A percentile compares a stretch with the other conserved stretches of the same genome.
phyloP scores from a whole-genome alignment of 2,797 vertebrate species.

The Sarcophilus harrisii region DNA sequence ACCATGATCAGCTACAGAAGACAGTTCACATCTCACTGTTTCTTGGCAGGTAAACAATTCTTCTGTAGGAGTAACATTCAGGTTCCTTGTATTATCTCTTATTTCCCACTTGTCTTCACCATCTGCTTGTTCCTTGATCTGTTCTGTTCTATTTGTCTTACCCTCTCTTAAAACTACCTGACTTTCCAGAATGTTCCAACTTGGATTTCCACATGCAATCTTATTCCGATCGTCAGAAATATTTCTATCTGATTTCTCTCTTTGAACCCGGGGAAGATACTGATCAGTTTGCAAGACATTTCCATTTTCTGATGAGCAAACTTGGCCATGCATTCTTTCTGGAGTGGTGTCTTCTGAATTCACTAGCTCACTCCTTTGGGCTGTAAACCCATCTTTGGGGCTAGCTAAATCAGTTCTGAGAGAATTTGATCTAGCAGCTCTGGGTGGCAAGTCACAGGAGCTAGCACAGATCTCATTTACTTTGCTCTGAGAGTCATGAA shows the following conservation, averaged over 20 bases:
- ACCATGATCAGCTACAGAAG: constrained; percentile 80
- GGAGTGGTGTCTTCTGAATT: neutral
- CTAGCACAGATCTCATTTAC: neutral
- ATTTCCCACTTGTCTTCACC: constrained; percentile 67
- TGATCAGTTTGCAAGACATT: constrained; percentile 54
- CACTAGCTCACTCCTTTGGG: neutral
- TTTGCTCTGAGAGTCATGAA: neutral
- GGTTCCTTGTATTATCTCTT: constrained; percentile 38
- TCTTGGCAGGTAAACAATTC: constrained; percentile 84
- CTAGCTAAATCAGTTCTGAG: constrained; percentile 32
- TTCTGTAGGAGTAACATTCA: constrained; percentile 68
- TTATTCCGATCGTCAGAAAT: constrained; percentile 64
- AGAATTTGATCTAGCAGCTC: neutral
- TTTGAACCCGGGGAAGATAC: constrained; percentile 52
- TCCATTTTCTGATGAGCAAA: constrained; percentile 55
- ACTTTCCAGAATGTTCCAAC: constrained; percentile 71
- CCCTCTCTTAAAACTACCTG: constrained; percentile 52
- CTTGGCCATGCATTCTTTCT: constrained; percentile 33
- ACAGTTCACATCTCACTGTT: constrained; percentile 80
- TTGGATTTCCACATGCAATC: constrained; percentile 52
- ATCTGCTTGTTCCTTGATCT: constrained; percentile 71
- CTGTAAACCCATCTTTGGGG: constrained; percentile 38
- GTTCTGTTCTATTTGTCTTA: constrained; percentile 20
- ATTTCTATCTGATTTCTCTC: constrained; percentile 59
- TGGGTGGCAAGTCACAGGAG: neutral